Percentiles rank a stretch among this genome's conserved stretches.
Evolutionary conservation across 1,140 invertebrate genomes (phyloP).

Genomic region (Zaprionus lachaisei): DNA sequence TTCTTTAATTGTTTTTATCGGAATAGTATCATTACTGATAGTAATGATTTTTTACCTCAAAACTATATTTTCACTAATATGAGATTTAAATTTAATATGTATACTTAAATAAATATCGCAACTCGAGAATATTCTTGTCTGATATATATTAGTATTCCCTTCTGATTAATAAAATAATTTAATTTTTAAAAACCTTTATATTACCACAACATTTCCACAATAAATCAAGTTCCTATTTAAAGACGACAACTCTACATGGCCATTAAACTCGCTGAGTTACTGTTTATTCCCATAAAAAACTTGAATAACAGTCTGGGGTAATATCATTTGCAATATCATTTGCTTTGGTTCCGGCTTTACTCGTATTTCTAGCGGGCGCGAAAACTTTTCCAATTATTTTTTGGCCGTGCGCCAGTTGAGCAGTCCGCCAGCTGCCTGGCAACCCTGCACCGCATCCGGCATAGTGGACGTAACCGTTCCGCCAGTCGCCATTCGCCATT

Average conservation of each 20-base stretch:
- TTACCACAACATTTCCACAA: not conserved
- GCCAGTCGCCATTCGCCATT: not conserved
- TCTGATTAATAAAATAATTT: not conserved
- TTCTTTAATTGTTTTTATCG: too few species aligned
- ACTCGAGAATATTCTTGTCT: too few species aligned
- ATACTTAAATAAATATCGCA: too few species aligned
- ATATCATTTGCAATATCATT: not conserved
- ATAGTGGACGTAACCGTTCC: constrained; percentile 39
- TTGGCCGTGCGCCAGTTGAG: constrained; percentile 16
- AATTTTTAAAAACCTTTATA: not conserved
- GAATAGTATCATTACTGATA: too few species aligned
- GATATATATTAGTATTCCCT: not conserved
- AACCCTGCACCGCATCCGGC: constrained; percentile 1
- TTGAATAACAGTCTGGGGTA: not conserved
- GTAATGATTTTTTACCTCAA: too few species aligned
- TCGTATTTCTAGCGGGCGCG: constrained; percentile 24
- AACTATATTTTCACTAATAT: too few species aligned
- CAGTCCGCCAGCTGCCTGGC: not conserved
- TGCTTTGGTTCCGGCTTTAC: not conserved
- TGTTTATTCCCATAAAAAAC: not conserved
- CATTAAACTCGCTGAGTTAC: not conserved
- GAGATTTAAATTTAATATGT: too few species aligned
- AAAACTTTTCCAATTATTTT: constrained; percentile 54
- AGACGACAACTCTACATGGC: not conserved
- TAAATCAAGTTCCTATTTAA: not conserved